Conservation (phyloP, 2,888 invertebrate genomes). For the Teleiodes luculella region DNA sequence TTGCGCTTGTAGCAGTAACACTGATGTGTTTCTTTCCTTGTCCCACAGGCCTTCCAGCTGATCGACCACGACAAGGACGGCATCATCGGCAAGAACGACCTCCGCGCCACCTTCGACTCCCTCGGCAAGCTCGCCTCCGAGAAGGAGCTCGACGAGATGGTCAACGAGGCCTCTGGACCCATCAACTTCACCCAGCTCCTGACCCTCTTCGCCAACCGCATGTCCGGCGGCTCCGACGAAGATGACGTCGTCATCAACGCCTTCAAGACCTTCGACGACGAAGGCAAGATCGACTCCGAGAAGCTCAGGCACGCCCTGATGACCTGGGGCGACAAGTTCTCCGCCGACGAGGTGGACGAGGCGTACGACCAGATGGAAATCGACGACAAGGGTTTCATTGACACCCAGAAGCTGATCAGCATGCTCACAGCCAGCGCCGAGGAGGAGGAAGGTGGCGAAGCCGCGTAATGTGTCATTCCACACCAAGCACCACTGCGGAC, state of each 20-base stretch:
- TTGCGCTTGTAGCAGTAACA: too few species aligned
- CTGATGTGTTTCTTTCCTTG: not conserved
- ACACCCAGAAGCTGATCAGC: constrained; percentile 90
- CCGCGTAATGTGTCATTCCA: constrained; percentile 49
- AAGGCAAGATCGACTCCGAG: constrained; percentile 93
- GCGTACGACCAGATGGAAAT: constrained; percentile 96
- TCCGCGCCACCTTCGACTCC: constrained; percentile 94
- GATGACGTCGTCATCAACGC: constrained; percentile 95
- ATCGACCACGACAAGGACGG: constrained; percentile 98
- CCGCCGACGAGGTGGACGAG: constrained; percentile 91
- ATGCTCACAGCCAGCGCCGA: constrained; percentile 93
- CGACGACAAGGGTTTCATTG: constrained; percentile 93
- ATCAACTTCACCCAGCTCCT: constrained; percentile 97
- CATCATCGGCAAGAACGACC: constrained; percentile 92
- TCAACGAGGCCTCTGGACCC: constrained; percentile 91
- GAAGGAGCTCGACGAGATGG: constrained; percentile 94
- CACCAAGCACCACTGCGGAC: not conserved
- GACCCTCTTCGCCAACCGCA: constrained; percentile 93
- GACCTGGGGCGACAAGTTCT: constrained; percentile 96
- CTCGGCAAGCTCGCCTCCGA: constrained; percentile 93
- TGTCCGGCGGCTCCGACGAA: constrained; percentile 94
- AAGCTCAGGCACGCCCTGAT: constrained; percentile 93
- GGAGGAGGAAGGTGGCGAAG: constrained; percentile 82
- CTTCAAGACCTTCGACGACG: constrained; percentile 94
- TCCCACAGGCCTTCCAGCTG: constrained; percentile 90